Evolutionary conservation across 64 coral and sea anemone species (phyloP), one percentile per base, ranked within the genome.

Genomic region (Actinia equina): DNA sequence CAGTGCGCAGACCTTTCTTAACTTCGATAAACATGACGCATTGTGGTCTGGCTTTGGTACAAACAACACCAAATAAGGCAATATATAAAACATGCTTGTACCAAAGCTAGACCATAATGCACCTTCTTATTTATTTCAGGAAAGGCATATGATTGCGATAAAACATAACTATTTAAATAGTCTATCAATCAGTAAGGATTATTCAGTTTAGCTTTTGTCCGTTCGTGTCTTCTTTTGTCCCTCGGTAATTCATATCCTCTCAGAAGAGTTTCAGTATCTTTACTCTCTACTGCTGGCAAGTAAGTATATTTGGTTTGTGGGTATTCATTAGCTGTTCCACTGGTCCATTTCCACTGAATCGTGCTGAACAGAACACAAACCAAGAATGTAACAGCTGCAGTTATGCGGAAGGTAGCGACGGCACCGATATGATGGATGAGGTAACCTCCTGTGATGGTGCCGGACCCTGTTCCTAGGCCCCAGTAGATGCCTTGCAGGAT

Each of bases 401-500:
- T 93, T 59, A 89, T 88, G 11, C 91, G 94, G 57, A 96, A 96
- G 2, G 94, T 93, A 2, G 91, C 70, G 41, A 96, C 91, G 1
- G 88, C 88, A 81, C 94, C 94, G 44, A 96, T 85, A 49, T 96
- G 94, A 79, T 96, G 94, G 42, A 96, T 96, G 43, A 96, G 89
- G 43, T 92, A 90, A 2, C 94, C 94, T 22, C 94, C 94, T 45
- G 91, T 87, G 44, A 96, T 96, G 5, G 94, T 89, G 23, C 94
- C 94, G 4, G 94, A 93, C 8, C 94, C 94, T 25, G 91, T 90
- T 18, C 94, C 94, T 6, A 96, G 91, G 52, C 94, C 94, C 94
- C 94, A 96, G 41, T 96, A 96, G 4, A 96, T 88, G 17, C 94
- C 94, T 83, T 96, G 94, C 22, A 96, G 86, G 84, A 96, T 93